Evolutionary conservation across 1,140 invertebrate genomes (phyloP).

Genomic region (Drosophila hydei): DNA sequence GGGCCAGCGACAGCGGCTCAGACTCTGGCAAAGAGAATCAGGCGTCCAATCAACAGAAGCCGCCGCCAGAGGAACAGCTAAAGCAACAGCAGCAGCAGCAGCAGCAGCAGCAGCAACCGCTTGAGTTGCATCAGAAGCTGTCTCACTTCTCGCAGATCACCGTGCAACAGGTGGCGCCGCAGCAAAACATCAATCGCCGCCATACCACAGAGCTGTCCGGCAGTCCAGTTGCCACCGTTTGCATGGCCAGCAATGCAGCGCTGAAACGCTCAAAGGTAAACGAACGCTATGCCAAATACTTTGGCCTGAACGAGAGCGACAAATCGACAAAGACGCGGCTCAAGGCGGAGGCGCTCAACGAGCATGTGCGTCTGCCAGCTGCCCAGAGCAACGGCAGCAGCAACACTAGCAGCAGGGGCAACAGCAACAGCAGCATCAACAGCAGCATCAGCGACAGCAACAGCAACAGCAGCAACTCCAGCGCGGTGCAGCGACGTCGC

Average conservation of each 20-base stretch:
- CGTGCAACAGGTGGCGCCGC: conserved; percentile 47
- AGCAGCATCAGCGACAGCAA: neutral
- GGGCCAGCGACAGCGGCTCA: conserved; percentile 50
- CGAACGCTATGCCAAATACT: conserved; percentile 74
- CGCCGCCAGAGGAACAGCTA: too few relatives aligned
- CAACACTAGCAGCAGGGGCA: neutral
- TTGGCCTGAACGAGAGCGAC: conserved; percentile 55
- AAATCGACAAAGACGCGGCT: conserved; percentile 39
- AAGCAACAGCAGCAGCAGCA: conserved; percentile 56
- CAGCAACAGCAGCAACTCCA: neutral
- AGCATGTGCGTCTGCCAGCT: conserved; percentile 43
- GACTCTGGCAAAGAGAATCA: conserved; percentile 80
- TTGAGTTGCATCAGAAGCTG: conserved; percentile 66
- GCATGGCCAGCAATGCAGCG: neutral
- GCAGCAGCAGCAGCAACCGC: conserved; percentile 14
- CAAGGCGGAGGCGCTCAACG: conserved; percentile 62
- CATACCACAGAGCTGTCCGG: conserved; percentile 52
- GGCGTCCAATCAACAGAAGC: conserved; percentile 61
- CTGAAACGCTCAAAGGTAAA: conserved; percentile 50
- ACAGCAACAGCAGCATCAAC: neutral
- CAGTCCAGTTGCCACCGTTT: neutral
- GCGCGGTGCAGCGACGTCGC: conserved; percentile 49
- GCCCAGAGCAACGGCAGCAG: neutral
- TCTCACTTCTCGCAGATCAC: conserved; percentile 35
- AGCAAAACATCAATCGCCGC: conserved; percentile 39